These are phyloP conservation scores for Aramus guarauna DNA, from an alignment of 2,113 vertebrate genomes.

Conservation along the genomic window DNA sequence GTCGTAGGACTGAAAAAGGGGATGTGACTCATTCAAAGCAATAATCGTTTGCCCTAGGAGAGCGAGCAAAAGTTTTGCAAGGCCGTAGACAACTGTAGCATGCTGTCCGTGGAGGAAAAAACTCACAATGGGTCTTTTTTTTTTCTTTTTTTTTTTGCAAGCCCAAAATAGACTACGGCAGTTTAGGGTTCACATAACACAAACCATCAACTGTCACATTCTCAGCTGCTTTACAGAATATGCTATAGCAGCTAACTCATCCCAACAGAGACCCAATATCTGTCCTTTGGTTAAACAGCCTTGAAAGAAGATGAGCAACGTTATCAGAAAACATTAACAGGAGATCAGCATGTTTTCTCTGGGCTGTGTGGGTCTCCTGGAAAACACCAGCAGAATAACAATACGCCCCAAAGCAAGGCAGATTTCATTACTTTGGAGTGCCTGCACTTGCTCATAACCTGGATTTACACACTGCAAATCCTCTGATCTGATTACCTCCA, in stretches of 20 bases:
- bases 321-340: not conserved
- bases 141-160: not conserved
- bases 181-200: not conserved
- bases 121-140: not conserved
- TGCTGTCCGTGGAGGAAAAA: fast-evolving
- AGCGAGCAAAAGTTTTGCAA: not conserved
- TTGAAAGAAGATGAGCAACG: not conserved
- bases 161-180: slow-evolving; percentile 7
- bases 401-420: slow-evolving; percentile 32
- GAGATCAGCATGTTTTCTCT: not conserved
- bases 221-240: slow-evolving; percentile 21
- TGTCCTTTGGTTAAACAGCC: not conserved
- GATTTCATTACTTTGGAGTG: slow-evolving; percentile 56
- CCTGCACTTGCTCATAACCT: slow-evolving; percentile 53
- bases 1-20: fast-evolving
- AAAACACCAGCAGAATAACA: slow-evolving; percentile 54
- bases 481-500: slow-evolving; percentile 66
- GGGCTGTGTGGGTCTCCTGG: not conserved
- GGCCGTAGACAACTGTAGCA: not conserved
- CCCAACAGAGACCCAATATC: not conserved
- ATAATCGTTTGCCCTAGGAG: fast-evolving
- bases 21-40: fast-evolving
- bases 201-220: slow-evolving; percentile 13
- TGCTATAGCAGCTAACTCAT: not conserved
- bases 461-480: slow-evolving; percentile 70